Percentiles rank a stretch among this genome's conserved stretches.
These are phyloP conservation scores for Argynnis bischoffii DNA, from an alignment of 2,888 invertebrate species.

Conservation along the genomic window DNA sequence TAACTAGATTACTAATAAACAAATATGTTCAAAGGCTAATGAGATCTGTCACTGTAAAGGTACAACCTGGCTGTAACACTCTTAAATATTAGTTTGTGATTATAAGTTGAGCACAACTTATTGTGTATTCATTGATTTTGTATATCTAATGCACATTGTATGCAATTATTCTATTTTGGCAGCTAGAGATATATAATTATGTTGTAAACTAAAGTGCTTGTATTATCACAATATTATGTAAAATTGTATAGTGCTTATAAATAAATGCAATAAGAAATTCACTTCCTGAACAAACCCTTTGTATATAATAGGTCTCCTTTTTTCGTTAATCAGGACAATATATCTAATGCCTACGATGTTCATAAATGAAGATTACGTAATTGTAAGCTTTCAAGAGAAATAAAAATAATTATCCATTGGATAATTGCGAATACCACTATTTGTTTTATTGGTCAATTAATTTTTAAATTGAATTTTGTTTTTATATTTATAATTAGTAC, in stretches of 20 bases:
- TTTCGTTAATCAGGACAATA: slow-evolving; percentile 73
- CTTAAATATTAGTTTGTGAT: slow-evolving; percentile 33
- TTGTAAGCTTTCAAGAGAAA: slow-evolving; percentile 72
- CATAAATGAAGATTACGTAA: slow-evolving; percentile 74
- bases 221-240: slow-evolving; percentile 64
- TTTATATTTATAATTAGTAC: no score
- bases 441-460: slow-evolving; percentile 60
- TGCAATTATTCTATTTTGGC: slow-evolving; percentile 45
- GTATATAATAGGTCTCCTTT: slow-evolving; percentile 71
- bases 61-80: slow-evolving; percentile 15
- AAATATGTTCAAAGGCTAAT: slow-evolving; percentile 24
- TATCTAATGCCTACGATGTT: slow-evolving; percentile 74
- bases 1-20: slow-evolving; percentile 21
- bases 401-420: slow-evolving; percentile 74
- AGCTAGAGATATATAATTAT: slow-evolving; percentile 47
- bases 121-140: slow-evolving; percentile 22
- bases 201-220: slow-evolving; percentile 59
- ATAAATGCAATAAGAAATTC: slow-evolving; percentile 59
- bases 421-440: slow-evolving; percentile 72
- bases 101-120: slow-evolving; percentile 26
- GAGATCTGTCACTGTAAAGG: slow-evolving; percentile 26
- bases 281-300: slow-evolving; percentile 54
- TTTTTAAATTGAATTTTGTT: no score
- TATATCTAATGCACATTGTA: slow-evolving; percentile 37
- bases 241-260: slow-evolving; percentile 78